Conservation (phyloP, 1,140 invertebrate species). For the Euwallacea fornicatus region DNA sequence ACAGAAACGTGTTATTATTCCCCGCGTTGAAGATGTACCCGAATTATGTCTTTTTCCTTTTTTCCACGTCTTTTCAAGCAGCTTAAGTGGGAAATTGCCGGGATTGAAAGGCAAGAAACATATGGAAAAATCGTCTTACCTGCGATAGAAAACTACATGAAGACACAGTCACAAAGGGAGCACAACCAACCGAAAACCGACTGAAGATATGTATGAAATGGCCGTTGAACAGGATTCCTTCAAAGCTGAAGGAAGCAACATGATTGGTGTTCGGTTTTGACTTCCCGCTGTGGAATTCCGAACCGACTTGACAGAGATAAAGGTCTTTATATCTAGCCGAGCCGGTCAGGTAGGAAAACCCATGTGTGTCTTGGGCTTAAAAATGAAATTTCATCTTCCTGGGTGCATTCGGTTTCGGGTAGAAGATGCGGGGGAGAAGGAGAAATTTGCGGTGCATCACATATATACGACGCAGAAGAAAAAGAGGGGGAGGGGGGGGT, state of each 20-base stretch:
- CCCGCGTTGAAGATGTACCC: neutral
- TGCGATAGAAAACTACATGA: neutral
- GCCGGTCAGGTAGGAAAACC: slow-evolving; percentile 36
- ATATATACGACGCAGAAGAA: too few species aligned
- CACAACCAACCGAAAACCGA: slow-evolving; percentile 32
- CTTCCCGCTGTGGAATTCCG: slow-evolving; percentile 42
- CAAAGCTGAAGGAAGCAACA: slow-evolving; percentile 35
- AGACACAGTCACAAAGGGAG: slow-evolving; percentile 14
- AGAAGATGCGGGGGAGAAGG: neutral
- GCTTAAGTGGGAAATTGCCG: too few species aligned
- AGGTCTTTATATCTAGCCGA: slow-evolving; percentile 40
- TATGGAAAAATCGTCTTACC: slow-evolving; percentile 3
- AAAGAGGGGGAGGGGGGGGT: too few species aligned
- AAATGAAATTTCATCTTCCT: slow-evolving; percentile 1
- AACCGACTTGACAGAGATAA: slow-evolving; percentile 42
- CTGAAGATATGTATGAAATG: slow-evolving; percentile 30
- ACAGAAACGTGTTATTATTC: slow-evolving; percentile 29
- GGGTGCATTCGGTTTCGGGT: neutral
- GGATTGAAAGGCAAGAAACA: neutral
- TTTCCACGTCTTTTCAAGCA: too few species aligned
- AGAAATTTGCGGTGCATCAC: too few species aligned
- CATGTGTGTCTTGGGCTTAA: slow-evolving; percentile 22
- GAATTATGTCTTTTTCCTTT: neutral
- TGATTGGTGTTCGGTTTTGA: slow-evolving; percentile 40
- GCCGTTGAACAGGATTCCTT: slow-evolving; percentile 33